These are phyloP conservation scores for Hydropsyche betteni DNA, from an alignment of 2,888 invertebrate genomes.

Conservation along the genomic window DNA sequence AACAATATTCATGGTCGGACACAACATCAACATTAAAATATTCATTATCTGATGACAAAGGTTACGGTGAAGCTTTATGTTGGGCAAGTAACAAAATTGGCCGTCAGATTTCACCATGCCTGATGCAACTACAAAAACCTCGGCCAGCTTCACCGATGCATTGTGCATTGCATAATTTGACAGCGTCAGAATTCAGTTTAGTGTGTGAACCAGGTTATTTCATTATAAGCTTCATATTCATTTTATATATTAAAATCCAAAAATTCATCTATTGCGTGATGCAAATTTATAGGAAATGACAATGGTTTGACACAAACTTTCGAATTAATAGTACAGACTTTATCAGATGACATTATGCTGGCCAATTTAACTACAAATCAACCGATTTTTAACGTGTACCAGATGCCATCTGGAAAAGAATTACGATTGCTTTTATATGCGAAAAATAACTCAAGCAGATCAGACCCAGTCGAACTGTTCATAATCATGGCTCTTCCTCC, in stretches of 20 bases:
- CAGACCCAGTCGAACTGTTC: constrained; percentile 46
- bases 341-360: constrained; percentile 42
- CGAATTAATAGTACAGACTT: constrained; percentile 45
- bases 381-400: constrained; percentile 47
- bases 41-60: constrained; percentile 9
- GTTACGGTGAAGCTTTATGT: constrained; percentile 46
- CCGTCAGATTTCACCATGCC: constrained; percentile 44
- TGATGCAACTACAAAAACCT: constrained; percentile 38
- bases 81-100: constrained; percentile 50
- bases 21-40: constrained; percentile 43
- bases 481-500: constrained; percentile 49
- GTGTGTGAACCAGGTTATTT: constrained; percentile 46
- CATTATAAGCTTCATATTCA: not conserved
- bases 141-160: constrained; percentile 43
- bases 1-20: constrained; percentile 48
- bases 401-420: constrained; percentile 46
- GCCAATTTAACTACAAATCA: constrained; percentile 45
- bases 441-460: constrained; percentile 40
- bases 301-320: constrained; percentile 42
- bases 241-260: not conserved
- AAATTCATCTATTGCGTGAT: not conserved
- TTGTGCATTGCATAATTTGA: constrained; percentile 49
- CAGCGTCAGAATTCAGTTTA: constrained; percentile 45
- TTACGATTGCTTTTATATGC: constrained; percentile 44
- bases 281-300: constrained; percentile 37